Evolutionary conservation across 2,797 vertebrate species (phyloP).

Genomic region (Betta splendens): DNA sequence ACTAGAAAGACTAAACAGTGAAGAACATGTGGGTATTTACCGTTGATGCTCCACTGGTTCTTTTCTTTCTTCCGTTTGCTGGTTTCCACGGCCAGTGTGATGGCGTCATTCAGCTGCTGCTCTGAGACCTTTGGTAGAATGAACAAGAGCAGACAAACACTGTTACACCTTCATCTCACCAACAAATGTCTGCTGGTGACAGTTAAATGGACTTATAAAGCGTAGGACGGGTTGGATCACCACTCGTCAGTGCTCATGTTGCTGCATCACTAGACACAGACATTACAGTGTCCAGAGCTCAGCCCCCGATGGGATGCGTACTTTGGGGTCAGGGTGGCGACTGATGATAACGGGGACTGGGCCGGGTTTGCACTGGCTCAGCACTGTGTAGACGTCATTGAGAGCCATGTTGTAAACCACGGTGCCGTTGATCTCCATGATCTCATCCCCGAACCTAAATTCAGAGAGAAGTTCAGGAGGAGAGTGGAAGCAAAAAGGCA

Average conservation of each 20-base stretch:
- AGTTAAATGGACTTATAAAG: no score
- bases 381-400: conserved; percentile 88
- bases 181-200: no score
- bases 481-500: not conserved
- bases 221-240: no score
- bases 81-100: conserved; percentile 86
- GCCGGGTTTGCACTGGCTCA: conserved; percentile 89
- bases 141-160: not conserved
- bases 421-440: conserved; percentile 89
- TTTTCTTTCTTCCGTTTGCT: conserved; percentile 84
- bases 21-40: conserved; percentile 29
- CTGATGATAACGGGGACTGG: conserved; percentile 90
- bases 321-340: conserved; percentile 93
- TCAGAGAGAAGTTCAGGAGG: conserved; percentile 1
- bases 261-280: no score
- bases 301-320: conserved; percentile 62
- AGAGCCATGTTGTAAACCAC: conserved; percentile 89
- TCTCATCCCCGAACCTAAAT: conserved; percentile 92
- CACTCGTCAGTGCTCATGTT: no score
- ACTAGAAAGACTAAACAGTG: not conserved
- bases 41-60: conserved; percentile 85
- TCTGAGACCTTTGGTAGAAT: conserved; percentile 86
- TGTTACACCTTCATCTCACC: no score
- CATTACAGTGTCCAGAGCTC: no score
- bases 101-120: conserved; percentile 89